These are phyloP conservation scores for Melanaphis sacchari DNA, from an alignment of 1,140 invertebrate genomes.

Conservation along the genomic window DNA sequence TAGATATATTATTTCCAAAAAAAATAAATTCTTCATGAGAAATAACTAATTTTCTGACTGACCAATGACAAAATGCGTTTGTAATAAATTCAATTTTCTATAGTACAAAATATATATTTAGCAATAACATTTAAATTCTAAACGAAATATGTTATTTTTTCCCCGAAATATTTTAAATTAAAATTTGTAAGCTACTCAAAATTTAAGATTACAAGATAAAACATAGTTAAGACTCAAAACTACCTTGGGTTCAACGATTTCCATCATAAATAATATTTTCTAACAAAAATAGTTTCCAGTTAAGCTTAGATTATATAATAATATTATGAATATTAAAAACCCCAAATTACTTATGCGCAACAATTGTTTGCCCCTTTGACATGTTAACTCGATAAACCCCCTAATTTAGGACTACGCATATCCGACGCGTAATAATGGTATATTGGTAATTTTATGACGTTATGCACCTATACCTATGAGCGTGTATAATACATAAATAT, in stretches of 20 bases:
- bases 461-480: not conserved
- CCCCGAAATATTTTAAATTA: not conserved
- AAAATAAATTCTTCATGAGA: not conserved
- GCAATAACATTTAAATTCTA: not conserved
- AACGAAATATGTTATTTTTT: not conserved
- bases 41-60: not conserved
- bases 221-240: not conserved
- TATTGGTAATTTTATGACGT: not conserved
- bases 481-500: not conserved
- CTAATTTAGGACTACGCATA: slow-evolving; percentile 9
- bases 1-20: not conserved
- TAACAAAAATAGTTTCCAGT: not conserved
- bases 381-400: not conserved
- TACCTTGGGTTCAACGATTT: not conserved
- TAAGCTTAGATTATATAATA: not conserved
- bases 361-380: not conserved
- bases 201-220: not conserved
- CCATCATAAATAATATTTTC: not conserved
- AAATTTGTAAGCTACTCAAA: not conserved
- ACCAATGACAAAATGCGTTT: not conserved
- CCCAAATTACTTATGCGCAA: not conserved
- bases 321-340: not conserved
- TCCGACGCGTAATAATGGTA: not conserved
- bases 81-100: not conserved
- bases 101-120: not conserved